Conservation (phyloP, 1,140 invertebrate species). For the Scaptomyza pallida region DNA sequence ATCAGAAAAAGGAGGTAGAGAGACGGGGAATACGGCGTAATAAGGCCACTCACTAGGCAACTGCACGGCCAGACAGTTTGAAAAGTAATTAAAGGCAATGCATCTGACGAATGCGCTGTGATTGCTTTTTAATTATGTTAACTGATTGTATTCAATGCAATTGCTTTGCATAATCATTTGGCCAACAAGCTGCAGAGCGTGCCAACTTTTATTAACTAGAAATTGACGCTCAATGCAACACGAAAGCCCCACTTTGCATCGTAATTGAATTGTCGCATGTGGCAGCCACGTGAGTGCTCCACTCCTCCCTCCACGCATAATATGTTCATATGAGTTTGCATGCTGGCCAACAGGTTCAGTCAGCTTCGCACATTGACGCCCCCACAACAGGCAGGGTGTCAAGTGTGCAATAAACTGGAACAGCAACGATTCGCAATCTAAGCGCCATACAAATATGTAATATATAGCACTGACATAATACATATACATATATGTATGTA, state of each 20-base stretch:
- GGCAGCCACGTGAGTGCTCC: constrained; percentile 59
- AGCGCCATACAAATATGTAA: constrained; percentile 14
- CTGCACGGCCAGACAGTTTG: constrained; percentile 19
- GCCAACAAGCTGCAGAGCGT: constrained; percentile 42
- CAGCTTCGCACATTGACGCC: constrained; percentile 5
- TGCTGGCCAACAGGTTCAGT: constrained; percentile 44
- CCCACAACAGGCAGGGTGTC: constrained; percentile 13
- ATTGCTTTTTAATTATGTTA: constrained; percentile 15
- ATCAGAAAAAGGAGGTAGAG: no score
- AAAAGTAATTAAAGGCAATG: not conserved
- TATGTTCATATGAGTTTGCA: constrained; percentile 48
- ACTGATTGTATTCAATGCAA: constrained; percentile 26
- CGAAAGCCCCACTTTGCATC: constrained; percentile 29
- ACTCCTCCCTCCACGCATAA: no score
- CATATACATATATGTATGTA: not conserved
- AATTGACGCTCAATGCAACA: constrained; percentile 43
- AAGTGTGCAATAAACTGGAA: constrained; percentile 69
- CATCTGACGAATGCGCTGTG: constrained; percentile 5
- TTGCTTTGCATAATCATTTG: constrained; percentile 46
- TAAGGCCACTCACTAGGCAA: constrained; percentile 28
- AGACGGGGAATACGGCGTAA: constrained; percentile 37
- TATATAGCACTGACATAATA: constrained; percentile 5
- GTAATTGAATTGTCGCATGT: constrained; percentile 74
- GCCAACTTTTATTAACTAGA: constrained; percentile 39
- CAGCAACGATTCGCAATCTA: constrained; percentile 38